Conservation (phyloP, 2,113 vertebrate species). For the Sturnira hondurensis region DNA sequence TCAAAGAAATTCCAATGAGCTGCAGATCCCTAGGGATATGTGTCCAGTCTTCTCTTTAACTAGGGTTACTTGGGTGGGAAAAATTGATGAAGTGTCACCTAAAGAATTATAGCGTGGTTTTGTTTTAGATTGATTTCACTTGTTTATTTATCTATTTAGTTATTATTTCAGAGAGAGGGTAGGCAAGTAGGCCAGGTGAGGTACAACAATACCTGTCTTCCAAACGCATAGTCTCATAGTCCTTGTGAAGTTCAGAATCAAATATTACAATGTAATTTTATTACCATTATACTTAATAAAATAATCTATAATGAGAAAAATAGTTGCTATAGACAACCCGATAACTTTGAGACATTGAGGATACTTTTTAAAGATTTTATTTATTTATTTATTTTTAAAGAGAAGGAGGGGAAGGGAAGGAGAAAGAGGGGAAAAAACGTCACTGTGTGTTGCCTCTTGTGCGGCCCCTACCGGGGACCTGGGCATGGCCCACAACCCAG, state of each 20-base stretch:
- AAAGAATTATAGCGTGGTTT: slow-evolving; percentile 16
- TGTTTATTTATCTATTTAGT: slow-evolving; percentile 21
- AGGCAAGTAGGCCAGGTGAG: neutral
- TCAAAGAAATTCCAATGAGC: slow-evolving; percentile 54
- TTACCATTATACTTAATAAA: neutral
- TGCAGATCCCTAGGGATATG: neutral
- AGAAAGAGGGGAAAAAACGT: too few species aligned
- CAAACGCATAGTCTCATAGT: neutral
- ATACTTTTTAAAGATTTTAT: too few species aligned
- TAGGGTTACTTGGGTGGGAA: neutral
- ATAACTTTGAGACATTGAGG: neutral
- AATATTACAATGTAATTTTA: slow-evolving; percentile 1
- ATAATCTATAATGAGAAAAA: neutral
- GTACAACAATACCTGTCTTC: neutral
- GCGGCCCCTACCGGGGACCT: too few species aligned
- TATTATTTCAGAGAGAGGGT: neutral
- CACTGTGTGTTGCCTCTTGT: too few species aligned
- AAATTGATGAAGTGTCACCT: slow-evolving; percentile 20
- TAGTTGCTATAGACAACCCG: neutral
- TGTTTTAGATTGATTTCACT: slow-evolving; percentile 25
- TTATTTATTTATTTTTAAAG: too few species aligned
- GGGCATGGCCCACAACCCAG: too few species aligned
- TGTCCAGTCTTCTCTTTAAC: slow-evolving; percentile 52
- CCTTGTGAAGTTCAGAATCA: neutral
- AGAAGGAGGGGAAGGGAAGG: too few species aligned